Evolutionary conservation across 2,888 invertebrate species (phyloP).

Genomic region (Athripsodes cinereus): DNA sequence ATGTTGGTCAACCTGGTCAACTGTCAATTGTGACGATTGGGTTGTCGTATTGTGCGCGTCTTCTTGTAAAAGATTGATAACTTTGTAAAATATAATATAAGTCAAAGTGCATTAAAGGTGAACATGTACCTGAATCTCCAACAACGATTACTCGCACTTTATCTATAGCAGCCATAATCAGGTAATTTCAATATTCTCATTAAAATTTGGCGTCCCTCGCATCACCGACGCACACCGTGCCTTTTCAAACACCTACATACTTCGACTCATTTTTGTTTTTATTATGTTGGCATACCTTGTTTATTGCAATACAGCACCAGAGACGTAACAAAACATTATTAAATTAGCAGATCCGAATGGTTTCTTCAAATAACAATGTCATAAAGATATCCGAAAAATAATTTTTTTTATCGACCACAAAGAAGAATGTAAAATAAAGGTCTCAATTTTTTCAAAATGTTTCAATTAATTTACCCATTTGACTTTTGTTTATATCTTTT

Average conservation of each 20-base stretch:
- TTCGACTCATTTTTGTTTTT: constrained; percentile 3
- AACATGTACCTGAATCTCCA: constrained; percentile 76
- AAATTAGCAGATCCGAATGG: no score
- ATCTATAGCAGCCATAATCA: constrained; percentile 71
- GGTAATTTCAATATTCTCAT: constrained; percentile 15
- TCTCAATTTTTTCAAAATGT: no score
- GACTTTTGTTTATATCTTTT: no score
- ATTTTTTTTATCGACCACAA: no score
- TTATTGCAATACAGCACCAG: background rate
- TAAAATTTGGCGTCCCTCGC: constrained; percentile 7
- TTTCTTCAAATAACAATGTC: no score
- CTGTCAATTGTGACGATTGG: constrained; percentile 19
- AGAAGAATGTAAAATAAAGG: no score
- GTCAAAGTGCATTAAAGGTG: background rate
- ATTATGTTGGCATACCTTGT: constrained; percentile 9
- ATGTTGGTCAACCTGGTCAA: constrained; percentile 14
- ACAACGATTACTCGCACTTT: constrained; percentile 87
- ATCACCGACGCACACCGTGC: constrained; percentile 1
- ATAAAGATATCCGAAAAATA: no score
- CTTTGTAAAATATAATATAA: background rate
- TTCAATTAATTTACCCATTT: no score
- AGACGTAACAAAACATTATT: background rate
- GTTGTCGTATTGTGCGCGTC: constrained; percentile 4
- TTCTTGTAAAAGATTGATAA: background rate
- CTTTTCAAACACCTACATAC: constrained; percentile 5